phyloP scores from a whole-genome alignment of 2,888 invertebrate species.

The Acrocyrtus sp. region DNA sequence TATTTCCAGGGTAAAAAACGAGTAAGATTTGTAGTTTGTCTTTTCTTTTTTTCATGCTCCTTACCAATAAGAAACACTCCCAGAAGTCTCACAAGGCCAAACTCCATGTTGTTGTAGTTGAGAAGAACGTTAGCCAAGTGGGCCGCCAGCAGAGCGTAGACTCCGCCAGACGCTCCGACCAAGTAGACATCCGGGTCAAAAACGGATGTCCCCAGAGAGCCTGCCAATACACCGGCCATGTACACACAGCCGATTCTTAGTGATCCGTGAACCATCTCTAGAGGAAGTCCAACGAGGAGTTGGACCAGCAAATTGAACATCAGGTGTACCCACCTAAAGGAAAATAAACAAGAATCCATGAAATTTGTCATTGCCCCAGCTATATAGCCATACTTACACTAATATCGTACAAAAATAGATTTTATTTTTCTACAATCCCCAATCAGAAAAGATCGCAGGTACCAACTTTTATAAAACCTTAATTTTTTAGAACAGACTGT shows the following conservation, averaged over 20 bases:
- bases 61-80: slow-evolving; percentile 92
- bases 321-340: slow-evolving; percentile 86
- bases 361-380: no score
- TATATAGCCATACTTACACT: no score
- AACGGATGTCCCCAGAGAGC: slow-evolving; percentile 84
- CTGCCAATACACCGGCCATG: slow-evolving; percentile 90
- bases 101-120: slow-evolving; percentile 96
- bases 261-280: slow-evolving; percentile 97
- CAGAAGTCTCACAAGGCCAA: slow-evolving; percentile 87
- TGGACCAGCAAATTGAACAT: slow-evolving; percentile 95
- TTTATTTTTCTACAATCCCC: no score
- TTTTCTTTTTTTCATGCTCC: slow-evolving; percentile 64
- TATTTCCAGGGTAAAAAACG: no score
- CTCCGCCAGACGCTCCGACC: slow-evolving; percentile 97
- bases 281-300: slow-evolving; percentile 88
- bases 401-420: no score
- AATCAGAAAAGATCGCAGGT: no score
- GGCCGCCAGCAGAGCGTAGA: slow-evolving; percentile 94
- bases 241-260: slow-evolving; percentile 83
- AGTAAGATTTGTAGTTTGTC: background rate
- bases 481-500: no score
- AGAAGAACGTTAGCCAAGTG: slow-evolving; percentile 95
- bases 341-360: no score
- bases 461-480: no score
- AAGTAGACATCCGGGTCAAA: slow-evolving; percentile 94